Evolutionary conservation across 2,113 vertebrate genomes (phyloP).

Genomic region (Grantiella picta): DNA sequence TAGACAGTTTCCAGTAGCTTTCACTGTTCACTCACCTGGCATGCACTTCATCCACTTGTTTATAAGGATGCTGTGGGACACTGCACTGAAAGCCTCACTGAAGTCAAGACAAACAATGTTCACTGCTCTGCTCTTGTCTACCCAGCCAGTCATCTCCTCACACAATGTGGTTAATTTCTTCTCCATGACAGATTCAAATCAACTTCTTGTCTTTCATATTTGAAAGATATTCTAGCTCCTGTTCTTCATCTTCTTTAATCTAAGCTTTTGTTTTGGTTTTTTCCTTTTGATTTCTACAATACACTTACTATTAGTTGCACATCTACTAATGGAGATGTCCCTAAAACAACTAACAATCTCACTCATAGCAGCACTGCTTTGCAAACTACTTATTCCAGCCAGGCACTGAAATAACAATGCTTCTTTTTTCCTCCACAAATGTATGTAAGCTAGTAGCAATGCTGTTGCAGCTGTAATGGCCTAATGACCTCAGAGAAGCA

Average conservation of each 20-base stretch:
- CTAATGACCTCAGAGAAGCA: conserved; percentile 16
- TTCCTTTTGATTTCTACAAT: neutral
- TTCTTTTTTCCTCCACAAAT: neutral
- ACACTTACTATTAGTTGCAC: neutral
- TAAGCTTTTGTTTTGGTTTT: neutral
- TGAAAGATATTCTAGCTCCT: neutral
- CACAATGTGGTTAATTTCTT: neutral
- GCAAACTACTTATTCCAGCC: conserved; percentile 1
- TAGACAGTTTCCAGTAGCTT: neutral
- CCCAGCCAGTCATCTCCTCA: neutral
- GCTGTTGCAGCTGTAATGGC: conserved; percentile 41
- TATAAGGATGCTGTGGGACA: accelerated
- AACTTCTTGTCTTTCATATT: neutral
- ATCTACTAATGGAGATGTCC: neutral
- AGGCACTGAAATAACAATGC: conserved; percentile 33
- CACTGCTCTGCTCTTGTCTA: neutral
- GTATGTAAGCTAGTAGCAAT: neutral
- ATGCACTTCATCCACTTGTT: neutral
- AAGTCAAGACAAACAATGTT: neutral
- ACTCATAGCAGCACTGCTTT: neutral
- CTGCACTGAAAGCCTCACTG: accelerated
- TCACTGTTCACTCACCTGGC: neutral
- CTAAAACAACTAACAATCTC: conserved; percentile 4
- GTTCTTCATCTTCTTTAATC: neutral
- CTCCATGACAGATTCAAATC: neutral